Evolutionary conservation across 2,797 vertebrate species (phyloP).

Genomic region (Erpetoichthys calabaricus): DNA sequence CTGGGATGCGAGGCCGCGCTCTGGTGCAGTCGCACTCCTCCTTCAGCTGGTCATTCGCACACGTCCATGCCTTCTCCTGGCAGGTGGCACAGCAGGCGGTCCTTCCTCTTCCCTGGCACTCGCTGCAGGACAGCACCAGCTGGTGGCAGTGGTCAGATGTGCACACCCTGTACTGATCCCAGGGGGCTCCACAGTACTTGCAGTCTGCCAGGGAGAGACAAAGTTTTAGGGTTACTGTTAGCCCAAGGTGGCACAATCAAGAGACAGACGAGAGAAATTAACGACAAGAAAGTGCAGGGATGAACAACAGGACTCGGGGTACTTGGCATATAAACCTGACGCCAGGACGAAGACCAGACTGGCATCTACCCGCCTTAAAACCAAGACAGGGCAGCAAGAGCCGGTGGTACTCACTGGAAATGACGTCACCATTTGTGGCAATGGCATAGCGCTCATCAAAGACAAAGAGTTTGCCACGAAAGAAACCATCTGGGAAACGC

Average conservation of each 20-base stretch:
- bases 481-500: conserved; percentile 83
- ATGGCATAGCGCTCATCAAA: conserved; percentile 88
- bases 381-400: neutral
- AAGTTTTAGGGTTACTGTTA: neutral
- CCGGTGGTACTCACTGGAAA: conserved; percentile 61
- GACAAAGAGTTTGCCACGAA: conserved; percentile 88
- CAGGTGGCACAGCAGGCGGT: conserved; percentile 80
- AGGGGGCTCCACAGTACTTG: conserved; percentile 68
- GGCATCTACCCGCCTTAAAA: neutral
- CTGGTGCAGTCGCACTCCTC: conserved; percentile 88
- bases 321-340: no score
- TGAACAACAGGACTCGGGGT: no score
- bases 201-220: conserved; percentile 51
- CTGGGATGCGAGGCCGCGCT: conserved; percentile 61
- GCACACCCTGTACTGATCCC: conserved; percentile 84
- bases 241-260: neutral
- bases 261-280: no score
- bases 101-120: conserved; percentile 54
- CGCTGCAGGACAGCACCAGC: conserved; percentile 70
- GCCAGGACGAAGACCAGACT: neutral
- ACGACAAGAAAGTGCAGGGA: no score
- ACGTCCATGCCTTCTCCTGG: conserved; percentile 52
- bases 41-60: conserved; percentile 39
- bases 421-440: conserved; percentile 64
- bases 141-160: conserved; percentile 74